phyloP scores from a whole-genome alignment of 2,113 vertebrate genomes.

The Rhea pennata region DNA sequence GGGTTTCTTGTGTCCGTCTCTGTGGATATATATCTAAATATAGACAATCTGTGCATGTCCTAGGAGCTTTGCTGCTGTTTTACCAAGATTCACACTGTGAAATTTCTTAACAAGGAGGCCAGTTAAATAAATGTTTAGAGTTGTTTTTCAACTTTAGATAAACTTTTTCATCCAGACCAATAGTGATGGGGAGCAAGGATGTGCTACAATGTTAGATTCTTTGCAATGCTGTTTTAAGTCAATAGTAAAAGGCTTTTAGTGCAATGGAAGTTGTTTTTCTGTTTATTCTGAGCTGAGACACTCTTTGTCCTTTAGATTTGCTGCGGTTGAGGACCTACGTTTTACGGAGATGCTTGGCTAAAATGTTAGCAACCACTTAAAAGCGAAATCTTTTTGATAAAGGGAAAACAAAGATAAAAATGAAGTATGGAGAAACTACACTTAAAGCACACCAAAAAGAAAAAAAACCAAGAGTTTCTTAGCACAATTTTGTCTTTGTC shows the following conservation, averaged over 20 bases:
- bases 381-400: neutral
- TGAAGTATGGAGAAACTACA: neutral
- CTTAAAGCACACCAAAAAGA: neutral
- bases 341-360: neutral
- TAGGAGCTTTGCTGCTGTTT: neutral
- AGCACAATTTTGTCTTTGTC: neutral
- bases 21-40: neutral
- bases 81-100: neutral
- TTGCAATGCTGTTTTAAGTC: neutral
- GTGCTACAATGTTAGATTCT: neutral
- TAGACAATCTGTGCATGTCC: fast-evolving
- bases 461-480: neutral
- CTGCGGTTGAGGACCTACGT: neutral
- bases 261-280: neutral
- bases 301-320: neutral
- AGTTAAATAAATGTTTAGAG: neutral
- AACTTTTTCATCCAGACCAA: neutral
- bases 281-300: neutral
- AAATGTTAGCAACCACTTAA: neutral
- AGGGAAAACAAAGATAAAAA: neutral
- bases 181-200: neutral
- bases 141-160: neutral
- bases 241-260: neutral
- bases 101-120: neutral
- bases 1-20: neutral